Evolutionary conservation across 2,888 invertebrate species (phyloP), one percentile per base, ranked within the genome.

Genomic region (Synanthedon vespiformis): DNA sequence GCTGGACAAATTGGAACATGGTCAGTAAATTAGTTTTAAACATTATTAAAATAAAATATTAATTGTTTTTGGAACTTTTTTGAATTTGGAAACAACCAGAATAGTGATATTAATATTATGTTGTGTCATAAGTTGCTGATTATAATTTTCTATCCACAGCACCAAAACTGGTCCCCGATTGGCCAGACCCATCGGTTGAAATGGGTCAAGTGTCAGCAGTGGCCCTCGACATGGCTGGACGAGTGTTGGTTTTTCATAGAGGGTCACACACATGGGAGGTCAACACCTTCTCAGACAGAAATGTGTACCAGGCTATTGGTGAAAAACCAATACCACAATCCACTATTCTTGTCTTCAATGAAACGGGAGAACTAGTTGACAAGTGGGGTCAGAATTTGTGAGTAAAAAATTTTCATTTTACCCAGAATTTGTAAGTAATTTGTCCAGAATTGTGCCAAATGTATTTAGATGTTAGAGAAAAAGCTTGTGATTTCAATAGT

Each of bases 121-220:
- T 22, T 22, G 22, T 22, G 22, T 5, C 5, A 5, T 22, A 22
- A 22, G 22, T 5, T 5, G 22, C 22, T 22, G 22, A 22, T 22
- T 22, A 5, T 22, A 5, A 22, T 22, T 22, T 22, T 22, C 5
- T 14, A 44, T 44, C 44, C n/a, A 44, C 61, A 91, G 91, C 83
- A 13, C 90, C 89, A 59, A 72, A 87, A 56, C 88, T 87, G 72
- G 88, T 89, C 48, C 72, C 74, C 16, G 70, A 83, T 54, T 92
- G 92, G 92, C 91, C 91, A 1, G 80, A 83, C 50, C 67, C 80
- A 2, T 60, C 74, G 4, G 72, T 89, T 2, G 83, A 82, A 57
- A 62, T 91, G 54, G 96, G 96, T 1, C 94, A 96, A 72, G 92
- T 96, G 1, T 92, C 94, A 0, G 96, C 94, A 4, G 91, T 98